These are phyloP conservation scores for Dendrocincla fuliginosa DNA, from an alignment of 2,797 vertebrate genomes.

Conservation along the genomic window DNA sequence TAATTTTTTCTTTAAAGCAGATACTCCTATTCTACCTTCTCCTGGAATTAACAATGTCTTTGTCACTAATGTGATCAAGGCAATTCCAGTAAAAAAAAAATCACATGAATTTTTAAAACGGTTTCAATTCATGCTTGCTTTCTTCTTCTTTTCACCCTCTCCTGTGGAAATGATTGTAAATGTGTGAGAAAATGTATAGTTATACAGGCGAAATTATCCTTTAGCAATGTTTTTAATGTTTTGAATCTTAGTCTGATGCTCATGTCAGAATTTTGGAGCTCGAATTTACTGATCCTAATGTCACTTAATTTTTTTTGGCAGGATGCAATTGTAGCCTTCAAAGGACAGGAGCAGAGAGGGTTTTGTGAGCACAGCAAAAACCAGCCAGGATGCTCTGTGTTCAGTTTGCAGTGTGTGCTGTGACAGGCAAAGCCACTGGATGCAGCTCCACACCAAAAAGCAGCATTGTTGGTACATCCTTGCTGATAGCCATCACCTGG, in stretches of 20 bases:
- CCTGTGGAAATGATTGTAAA: neutral
- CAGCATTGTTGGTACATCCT: neutral
- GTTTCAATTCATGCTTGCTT: neutral
- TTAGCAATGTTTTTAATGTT: slow-evolving; percentile 12
- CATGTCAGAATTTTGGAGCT: slow-evolving; percentile 28
- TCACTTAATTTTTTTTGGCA: neutral
- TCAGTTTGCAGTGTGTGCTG: neutral
- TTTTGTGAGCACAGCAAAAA: neutral
- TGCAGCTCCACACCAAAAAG: neutral
- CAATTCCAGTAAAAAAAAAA: slow-evolving; percentile 35
- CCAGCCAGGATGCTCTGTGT: neutral
- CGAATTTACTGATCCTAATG: neutral
- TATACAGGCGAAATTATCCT: slow-evolving; percentile 41
- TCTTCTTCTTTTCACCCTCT: neutral
- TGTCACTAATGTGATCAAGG: neutral
- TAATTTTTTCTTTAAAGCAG: neutral
- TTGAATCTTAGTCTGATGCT: slow-evolving; percentile 17
- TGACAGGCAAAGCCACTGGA: neutral
- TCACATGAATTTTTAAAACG: slow-evolving; percentile 8
- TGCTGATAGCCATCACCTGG: neutral
- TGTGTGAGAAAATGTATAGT: neutral
- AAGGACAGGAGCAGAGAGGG: neutral
- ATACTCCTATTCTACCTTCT: neutral
- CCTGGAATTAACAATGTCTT: neutral
- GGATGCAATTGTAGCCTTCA: neutral